A percentile compares a stretch with the other conserved stretches of the same genome.
These are phyloP conservation scores for Drosophila kambysellisi DNA, from an alignment of 2,888 invertebrate species.

Conservation along the genomic window DNA sequence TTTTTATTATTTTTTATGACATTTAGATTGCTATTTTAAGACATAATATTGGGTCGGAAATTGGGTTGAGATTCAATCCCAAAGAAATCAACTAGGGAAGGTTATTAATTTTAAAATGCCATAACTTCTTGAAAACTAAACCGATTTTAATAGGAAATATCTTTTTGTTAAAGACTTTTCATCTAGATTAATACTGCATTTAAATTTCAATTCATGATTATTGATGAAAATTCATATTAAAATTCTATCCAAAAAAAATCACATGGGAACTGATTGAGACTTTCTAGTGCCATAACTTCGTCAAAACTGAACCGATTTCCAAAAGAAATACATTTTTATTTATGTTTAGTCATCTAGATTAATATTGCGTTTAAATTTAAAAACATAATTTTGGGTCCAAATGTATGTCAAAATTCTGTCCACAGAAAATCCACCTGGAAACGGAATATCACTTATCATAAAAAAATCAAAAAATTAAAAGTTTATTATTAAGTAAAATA, in stretches of 20 bases:
- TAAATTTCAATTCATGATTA: neutral
- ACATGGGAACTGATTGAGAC: neutral
- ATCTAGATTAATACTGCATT: neutral
- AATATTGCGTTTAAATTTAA: neutral
- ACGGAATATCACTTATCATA: neutral
- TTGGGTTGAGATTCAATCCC: neutral
- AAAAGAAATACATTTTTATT: neutral
- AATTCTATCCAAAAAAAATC: neutral
- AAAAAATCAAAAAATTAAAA: neutral
- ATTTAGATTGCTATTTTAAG: neutral
- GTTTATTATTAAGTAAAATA: neutral
- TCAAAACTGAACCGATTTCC: neutral
- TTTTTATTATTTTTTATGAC: neutral
- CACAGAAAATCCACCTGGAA: neutral
- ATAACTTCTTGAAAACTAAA: neutral
- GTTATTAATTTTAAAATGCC: no score
- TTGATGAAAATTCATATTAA: neutral
- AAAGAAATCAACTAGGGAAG: no score
- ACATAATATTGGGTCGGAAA: neutral
- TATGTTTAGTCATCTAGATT: neutral
- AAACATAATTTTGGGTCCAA: neutral
- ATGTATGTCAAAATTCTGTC: neutral
- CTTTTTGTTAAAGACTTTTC: no score
- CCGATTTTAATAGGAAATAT: no score
- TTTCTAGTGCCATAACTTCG: neutral